Percentiles rank a stretch among this genome's conserved stretches.
phyloP scores from a whole-genome alignment of 2,797 vertebrate species.

The Poeciliopsis infans region DNA sequence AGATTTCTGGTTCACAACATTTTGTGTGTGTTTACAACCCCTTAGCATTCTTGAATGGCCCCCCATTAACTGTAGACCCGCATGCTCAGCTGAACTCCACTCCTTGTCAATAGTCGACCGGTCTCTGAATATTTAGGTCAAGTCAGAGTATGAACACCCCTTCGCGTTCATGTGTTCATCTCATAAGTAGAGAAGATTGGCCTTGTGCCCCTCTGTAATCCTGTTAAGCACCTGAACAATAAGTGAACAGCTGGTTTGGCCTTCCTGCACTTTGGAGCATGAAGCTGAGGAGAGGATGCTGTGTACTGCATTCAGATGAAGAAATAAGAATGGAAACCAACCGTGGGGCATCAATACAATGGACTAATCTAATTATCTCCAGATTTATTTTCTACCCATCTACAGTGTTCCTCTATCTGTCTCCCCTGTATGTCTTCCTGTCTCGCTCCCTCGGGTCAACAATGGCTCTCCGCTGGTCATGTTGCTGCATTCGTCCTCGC shows the following conservation, averaged over 20 bases:
- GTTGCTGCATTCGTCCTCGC: conserved; percentile 53
- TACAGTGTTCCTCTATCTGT: conserved; percentile 6
- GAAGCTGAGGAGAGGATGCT: conserved; percentile 36
- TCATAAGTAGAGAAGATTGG: conserved; percentile 19
- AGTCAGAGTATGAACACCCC: conserved; percentile 34
- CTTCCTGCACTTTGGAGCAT: conserved; percentile 40
- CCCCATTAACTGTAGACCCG: conserved; percentile 17
- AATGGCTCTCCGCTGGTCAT: conserved; percentile 13
- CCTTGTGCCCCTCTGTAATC: conserved; percentile 71
- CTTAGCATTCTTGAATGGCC: conserved; percentile 10
- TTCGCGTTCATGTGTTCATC: conserved; percentile 20
- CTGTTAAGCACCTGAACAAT: conserved; percentile 82
- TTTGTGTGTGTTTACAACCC: conserved; percentile 6
- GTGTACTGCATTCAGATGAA: conserved; percentile 36
- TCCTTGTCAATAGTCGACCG: conserved; percentile 11
- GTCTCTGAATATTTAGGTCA: conserved; percentile 61
- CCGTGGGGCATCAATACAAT: neutral
- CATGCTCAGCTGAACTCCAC: conserved; percentile 28
- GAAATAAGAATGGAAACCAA: conserved; percentile 15
- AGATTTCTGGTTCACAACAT: neutral
- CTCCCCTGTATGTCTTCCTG: conserved; percentile 14
- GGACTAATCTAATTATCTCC: conserved; percentile 24
- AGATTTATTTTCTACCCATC: conserved; percentile 21
- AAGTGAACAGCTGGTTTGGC: conserved; percentile 79
- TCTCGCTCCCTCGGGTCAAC: conserved; percentile 22